Percentiles rank a stretch among this genome's conserved stretches.
phyloP scores from a whole-genome alignment of 1,140 invertebrate species.

The Trypoxylus dichotomus region DNA sequence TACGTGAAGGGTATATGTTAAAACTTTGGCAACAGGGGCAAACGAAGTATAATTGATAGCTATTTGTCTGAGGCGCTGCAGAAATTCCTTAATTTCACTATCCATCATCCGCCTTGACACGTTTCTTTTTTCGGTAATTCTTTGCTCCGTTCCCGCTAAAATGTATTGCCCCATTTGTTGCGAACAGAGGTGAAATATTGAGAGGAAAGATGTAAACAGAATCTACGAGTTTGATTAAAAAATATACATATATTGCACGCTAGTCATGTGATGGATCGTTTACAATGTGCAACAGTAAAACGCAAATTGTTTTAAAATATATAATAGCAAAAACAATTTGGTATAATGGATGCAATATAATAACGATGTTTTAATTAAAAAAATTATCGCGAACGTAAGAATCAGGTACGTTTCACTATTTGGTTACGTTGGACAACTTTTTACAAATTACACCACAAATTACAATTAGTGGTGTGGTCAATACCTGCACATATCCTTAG shows the following conservation, averaged over 20 bases:
- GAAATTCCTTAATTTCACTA: conserved; percentile 24
- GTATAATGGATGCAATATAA: too few relatives aligned
- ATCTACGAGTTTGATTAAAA: neutral
- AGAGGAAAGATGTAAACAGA: neutral
- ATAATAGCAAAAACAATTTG: too few relatives aligned
- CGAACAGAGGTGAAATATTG: conserved; percentile 18
- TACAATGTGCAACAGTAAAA: neutral
- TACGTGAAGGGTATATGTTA: neutral
- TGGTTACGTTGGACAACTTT: too few relatives aligned
- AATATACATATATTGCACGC: neutral
- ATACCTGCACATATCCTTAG: too few relatives aligned
- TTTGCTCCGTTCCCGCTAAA: neutral
- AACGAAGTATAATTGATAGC: conserved; percentile 23
- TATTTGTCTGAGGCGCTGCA: neutral
- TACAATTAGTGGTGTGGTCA: too few relatives aligned
- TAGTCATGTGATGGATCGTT: neutral
- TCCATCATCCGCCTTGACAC: conserved; percentile 5
- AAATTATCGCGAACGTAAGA: too few relatives aligned
- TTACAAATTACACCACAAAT: too few relatives aligned
- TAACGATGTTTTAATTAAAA: too few relatives aligned
- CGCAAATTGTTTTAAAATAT: too few relatives aligned
- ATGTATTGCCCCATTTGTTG: conserved; percentile 19
- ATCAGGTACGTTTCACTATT: too few relatives aligned
- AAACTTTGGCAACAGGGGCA: conserved; percentile 13
- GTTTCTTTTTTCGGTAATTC: conserved; percentile 18